These are phyloP conservation scores for Diachasma alloeum DNA, from an alignment of 1,140 invertebrate species.

Conservation along the genomic window DNA sequence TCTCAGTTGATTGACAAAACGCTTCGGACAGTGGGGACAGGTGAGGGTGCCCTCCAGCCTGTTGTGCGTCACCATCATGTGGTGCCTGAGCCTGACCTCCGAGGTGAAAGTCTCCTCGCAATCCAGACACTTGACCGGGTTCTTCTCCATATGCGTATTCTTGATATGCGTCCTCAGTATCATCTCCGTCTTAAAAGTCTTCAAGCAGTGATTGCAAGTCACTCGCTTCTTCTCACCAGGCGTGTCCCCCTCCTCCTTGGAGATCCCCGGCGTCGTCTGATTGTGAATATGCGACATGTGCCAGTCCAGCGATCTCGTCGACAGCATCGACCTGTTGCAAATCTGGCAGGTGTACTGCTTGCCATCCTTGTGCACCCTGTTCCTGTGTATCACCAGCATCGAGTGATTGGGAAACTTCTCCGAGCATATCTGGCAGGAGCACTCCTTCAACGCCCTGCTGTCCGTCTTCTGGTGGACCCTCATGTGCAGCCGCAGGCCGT, in stretches of 20 bases:
- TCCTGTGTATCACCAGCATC: conserved; percentile 60
- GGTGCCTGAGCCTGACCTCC: conserved; percentile 58
- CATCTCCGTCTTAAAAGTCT: conserved; percentile 63
- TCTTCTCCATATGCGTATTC: conserved; percentile 61
- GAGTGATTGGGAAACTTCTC: conserved; percentile 63
- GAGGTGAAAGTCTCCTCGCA: conserved; percentile 57
- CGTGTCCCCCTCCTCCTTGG: conserved; percentile 38
- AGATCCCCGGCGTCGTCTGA: conserved; percentile 42
- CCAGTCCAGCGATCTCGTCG: conserved; percentile 58
- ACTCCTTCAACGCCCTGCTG: conserved; percentile 59
- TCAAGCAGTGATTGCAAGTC: conserved; percentile 57
- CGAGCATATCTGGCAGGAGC: conserved; percentile 61
- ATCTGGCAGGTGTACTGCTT: conserved; percentile 60
- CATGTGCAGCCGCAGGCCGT: conserved; percentile 65
- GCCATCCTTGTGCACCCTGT: conserved; percentile 59
- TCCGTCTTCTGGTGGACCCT: conserved; percentile 58
- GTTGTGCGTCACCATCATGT: conserved; percentile 61
- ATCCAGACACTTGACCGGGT: conserved; percentile 60
- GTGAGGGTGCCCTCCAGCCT: conserved; percentile 57
- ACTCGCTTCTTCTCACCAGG: conserved; percentile 51
- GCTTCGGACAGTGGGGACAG: conserved; percentile 60
- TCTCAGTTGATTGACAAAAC: conserved; percentile 61
- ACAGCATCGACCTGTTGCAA: conserved; percentile 63
- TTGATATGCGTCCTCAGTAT: conserved; percentile 61
- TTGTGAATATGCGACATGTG: conserved; percentile 62